Conservation (phyloP, 1,140 invertebrate species). For the Drosophila pseudoobscura region DNA sequence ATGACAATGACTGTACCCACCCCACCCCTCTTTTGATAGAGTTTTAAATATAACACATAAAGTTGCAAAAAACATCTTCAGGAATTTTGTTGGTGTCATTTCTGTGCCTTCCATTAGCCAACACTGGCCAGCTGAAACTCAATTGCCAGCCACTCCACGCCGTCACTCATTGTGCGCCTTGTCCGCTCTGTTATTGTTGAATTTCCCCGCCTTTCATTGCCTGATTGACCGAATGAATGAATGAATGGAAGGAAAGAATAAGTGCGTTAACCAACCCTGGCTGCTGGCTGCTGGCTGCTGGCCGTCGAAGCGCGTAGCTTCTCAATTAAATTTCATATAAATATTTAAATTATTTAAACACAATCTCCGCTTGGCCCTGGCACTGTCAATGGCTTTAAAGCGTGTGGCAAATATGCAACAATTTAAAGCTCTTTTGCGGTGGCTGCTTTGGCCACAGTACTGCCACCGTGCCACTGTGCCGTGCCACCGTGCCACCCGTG, state of each 20-base stretch:
- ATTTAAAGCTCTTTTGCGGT: slow-evolving; percentile 75
- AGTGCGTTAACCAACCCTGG: no score
- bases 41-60: slow-evolving; percentile 61
- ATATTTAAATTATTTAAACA: slow-evolving; percentile 56
- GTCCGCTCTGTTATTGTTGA: no score
- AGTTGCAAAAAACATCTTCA: slow-evolving; percentile 52
- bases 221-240: no score
- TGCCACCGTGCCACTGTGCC: slow-evolving; percentile 4
- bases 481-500: no score
- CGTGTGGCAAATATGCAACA: slow-evolving; percentile 65
- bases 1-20: slow-evolving; percentile 48
- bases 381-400: slow-evolving; percentile 42
- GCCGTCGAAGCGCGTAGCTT: background rate
- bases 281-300: no score
- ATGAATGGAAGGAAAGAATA: no score
- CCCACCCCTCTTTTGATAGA: slow-evolving; percentile 19
- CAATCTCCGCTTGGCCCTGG: slow-evolving; percentile 32
- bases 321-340: slow-evolving; percentile 49
- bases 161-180: no score
- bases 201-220: no score
- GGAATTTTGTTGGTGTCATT: no score
- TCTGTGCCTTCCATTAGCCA: no score
- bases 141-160: no score
- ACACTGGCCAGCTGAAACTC: no score
- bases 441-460: slow-evolving; percentile 42